Conservation (phyloP, 23 tunicate species). For the Styela plicata region DNA sequence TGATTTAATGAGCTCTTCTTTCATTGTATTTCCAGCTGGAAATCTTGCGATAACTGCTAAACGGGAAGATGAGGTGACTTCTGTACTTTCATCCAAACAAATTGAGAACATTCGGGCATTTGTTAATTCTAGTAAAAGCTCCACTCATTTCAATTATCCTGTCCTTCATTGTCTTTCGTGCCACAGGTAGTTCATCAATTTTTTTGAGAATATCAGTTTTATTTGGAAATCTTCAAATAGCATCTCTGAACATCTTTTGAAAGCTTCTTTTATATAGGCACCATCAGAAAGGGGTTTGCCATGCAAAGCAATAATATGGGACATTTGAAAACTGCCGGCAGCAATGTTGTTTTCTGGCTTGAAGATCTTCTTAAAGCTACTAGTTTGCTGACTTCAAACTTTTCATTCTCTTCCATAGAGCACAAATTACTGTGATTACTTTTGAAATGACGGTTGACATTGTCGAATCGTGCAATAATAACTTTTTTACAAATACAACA, state of each 20-base stretch:
- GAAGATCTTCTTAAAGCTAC: constrained; percentile 26
- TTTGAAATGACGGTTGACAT: constrained; percentile 31
- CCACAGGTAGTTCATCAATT: constrained; percentile 50
- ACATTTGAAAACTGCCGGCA: background rate
- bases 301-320: constrained; percentile 49
- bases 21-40: constrained; percentile 45
- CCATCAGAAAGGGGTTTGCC: constrained; percentile 61
- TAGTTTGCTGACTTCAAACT: constrained; percentile 28
- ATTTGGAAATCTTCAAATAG: constrained; percentile 52
- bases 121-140: constrained; percentile 31
- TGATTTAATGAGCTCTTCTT: constrained; percentile 31
- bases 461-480: constrained; percentile 22
- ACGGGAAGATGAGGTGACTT: constrained; percentile 37
- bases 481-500: constrained; percentile 30
- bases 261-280: constrained; percentile 38
- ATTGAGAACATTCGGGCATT: constrained; percentile 41
- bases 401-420: constrained; percentile 24
- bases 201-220: constrained; percentile 47
- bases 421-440: constrained; percentile 28
- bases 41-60: constrained; percentile 39
- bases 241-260: constrained; percentile 29
- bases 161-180: constrained; percentile 37
- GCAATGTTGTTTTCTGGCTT: constrained; percentile 6
- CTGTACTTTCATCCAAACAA: constrained; percentile 48
- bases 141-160: constrained; percentile 37